Percentiles rank a stretch among this genome's conserved stretches.
Evolutionary conservation across 2,113 vertebrate species (phyloP).

Genomic region (Ginglymostoma cirratum): DNA sequence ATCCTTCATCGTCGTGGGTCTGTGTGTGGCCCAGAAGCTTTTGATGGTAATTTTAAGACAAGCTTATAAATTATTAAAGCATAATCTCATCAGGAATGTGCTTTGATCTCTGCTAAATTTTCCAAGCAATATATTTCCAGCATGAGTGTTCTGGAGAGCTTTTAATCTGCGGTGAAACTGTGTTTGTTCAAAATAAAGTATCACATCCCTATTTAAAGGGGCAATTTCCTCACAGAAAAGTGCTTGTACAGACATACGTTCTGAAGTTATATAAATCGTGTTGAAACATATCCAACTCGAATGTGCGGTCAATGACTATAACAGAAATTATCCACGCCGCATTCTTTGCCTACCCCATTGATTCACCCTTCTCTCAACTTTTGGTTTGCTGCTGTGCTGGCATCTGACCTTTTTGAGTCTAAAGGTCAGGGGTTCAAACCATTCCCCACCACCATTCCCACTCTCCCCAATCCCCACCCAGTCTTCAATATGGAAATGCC

Average conservation of each 20-base stretch:
- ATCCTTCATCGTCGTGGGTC: neutral
- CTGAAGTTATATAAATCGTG: neutral
- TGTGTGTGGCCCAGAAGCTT: neutral
- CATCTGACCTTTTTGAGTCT: neutral
- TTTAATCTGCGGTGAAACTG: neutral
- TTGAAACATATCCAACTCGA: neutral
- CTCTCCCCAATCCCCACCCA: neutral
- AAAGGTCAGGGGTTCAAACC: neutral
- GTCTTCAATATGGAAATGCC: neutral
- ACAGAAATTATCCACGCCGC: neutral
- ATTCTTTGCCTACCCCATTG: neutral
- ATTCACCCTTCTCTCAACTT: neutral
- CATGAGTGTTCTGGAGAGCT: neutral
- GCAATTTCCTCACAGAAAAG: neutral
- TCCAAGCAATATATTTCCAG: slow-evolving; percentile 5
- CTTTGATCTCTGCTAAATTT: slow-evolving; percentile 21
- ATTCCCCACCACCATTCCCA: too few species aligned
- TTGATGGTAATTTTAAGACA: neutral
- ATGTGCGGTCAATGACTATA: neutral
- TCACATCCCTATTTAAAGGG: neutral
- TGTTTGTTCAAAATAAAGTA: neutral
- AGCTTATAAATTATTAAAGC: slow-evolving; percentile 26
- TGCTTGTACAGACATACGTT: neutral
- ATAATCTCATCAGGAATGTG: slow-evolving; percentile 31
- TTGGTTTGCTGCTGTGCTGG: neutral